These are phyloP conservation scores for Drosophila biarmipes DNA, from an alignment of 1,140 invertebrate species.

Conservation along the genomic window DNA sequence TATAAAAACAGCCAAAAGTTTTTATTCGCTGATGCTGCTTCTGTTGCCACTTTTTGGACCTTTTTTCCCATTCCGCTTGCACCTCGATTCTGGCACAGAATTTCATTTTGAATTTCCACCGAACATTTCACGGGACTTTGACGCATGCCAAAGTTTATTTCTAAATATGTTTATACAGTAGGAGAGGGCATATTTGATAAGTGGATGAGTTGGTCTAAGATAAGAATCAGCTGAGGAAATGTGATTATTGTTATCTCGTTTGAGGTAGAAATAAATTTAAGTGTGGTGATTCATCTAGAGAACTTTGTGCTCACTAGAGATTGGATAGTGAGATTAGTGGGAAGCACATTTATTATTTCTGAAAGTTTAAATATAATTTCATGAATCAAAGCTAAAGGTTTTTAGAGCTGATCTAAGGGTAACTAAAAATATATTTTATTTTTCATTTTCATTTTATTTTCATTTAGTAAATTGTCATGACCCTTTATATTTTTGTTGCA, in stretches of 20 bases:
- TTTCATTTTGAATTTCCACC: constrained; percentile 72
- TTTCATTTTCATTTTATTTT: too few species aligned
- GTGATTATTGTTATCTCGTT: constrained; percentile 26
- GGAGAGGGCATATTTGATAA: constrained; percentile 27
- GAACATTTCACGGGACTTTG: constrained; percentile 63
- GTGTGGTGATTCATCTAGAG: not conserved
- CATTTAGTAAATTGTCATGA: too few species aligned
- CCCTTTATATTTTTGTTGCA: too few species aligned
- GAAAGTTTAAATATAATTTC: not conserved
- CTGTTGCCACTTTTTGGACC: constrained; percentile 47
- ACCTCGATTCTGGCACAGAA: constrained; percentile 43
- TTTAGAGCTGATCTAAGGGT: too few species aligned
- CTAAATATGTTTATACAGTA: constrained; percentile 34
- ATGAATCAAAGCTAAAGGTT: too few species aligned
- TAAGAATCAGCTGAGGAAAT: not conserved
- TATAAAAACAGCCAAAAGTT: constrained; percentile 75
- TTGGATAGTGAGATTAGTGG: too few species aligned
- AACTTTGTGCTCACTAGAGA: not conserved
- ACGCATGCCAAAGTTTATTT: constrained; percentile 67
- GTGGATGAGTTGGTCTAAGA: constrained; percentile 8
- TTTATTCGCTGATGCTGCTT: constrained; percentile 71
- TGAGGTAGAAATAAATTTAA: not conserved
- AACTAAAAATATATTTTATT: too few species aligned
- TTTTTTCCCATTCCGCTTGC: constrained; percentile 7
- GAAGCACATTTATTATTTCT: too few species aligned